Percentiles rank a stretch among this genome's conserved stretches.
These are phyloP conservation scores for Florisuga fusca DNA, from an alignment of 2,797 vertebrate species.

Conservation along the genomic window DNA sequence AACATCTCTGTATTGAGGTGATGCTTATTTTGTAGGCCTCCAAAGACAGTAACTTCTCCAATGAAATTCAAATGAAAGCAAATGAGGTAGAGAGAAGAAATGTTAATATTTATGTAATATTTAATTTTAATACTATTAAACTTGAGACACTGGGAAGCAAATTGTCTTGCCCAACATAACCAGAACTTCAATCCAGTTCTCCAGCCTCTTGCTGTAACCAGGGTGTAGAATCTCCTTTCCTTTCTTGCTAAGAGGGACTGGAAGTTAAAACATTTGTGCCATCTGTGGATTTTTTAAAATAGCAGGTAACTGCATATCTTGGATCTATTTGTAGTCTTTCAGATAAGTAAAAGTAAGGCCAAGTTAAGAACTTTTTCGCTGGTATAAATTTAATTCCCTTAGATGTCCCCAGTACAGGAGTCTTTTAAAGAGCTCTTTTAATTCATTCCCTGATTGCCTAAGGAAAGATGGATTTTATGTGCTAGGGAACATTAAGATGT, in stretches of 20 bases:
- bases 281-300: background rate
- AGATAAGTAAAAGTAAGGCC: background rate
- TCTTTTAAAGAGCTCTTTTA: background rate
- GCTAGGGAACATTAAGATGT: background rate
- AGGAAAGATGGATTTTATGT: background rate
- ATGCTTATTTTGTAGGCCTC: background rate
- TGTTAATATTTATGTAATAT: too few species aligned
- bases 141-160: background rate
- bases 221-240: background rate
- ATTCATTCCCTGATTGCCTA: background rate
- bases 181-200: background rate
- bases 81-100: background rate
- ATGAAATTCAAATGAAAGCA: background rate
- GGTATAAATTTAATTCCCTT: background rate
- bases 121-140: background rate
- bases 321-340: background rate
- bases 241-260: accelerated
- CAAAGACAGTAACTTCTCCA: background rate
- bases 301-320: background rate
- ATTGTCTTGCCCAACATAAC: background rate
- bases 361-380: background rate
- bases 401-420: accelerated
- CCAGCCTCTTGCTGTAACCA: background rate
- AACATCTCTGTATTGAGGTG: background rate
- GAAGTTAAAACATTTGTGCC: background rate